Conservation (phyloP, 2,113 vertebrate species). For the Pongo pygmaeus region DNA sequence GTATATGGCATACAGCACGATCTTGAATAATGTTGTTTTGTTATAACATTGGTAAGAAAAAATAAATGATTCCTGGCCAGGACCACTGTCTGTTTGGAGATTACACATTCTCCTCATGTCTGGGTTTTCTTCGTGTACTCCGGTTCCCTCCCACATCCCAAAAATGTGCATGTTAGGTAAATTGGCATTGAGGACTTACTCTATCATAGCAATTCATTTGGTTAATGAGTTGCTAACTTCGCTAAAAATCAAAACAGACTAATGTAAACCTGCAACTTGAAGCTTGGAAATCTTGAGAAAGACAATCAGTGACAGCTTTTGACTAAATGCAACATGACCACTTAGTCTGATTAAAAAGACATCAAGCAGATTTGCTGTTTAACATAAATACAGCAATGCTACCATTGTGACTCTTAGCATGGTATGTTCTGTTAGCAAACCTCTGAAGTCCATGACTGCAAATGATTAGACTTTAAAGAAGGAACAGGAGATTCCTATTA, state of each 20-base stretch:
- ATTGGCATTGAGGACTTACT: no score
- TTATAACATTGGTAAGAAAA: no score
- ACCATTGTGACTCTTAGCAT: fast-evolving
- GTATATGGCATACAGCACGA: no score
- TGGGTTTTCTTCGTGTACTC: no score
- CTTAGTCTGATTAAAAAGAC: background rate
- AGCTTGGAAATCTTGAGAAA: background rate
- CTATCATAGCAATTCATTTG: background rate
- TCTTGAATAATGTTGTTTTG: no score
- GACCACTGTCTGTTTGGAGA: no score
- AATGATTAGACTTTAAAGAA: background rate
- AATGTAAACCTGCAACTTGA: no score
- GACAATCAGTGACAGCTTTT: background rate
- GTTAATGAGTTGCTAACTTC: background rate
- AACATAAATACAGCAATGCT: background rate
- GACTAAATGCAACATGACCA: background rate
- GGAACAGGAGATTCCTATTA: background rate
- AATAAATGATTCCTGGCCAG: background rate
- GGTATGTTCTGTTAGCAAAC: background rate
- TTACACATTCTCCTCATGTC: no score
- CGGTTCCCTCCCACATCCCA: no score
- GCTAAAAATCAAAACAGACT: background rate
- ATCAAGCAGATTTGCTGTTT: background rate
- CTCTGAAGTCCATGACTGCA: background rate
- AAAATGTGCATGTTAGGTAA: no score